Evolutionary conservation across 1,140 invertebrate species (phyloP), one percentile per base, ranked within the genome.

Genomic region (Magallana gigas): DNA sequence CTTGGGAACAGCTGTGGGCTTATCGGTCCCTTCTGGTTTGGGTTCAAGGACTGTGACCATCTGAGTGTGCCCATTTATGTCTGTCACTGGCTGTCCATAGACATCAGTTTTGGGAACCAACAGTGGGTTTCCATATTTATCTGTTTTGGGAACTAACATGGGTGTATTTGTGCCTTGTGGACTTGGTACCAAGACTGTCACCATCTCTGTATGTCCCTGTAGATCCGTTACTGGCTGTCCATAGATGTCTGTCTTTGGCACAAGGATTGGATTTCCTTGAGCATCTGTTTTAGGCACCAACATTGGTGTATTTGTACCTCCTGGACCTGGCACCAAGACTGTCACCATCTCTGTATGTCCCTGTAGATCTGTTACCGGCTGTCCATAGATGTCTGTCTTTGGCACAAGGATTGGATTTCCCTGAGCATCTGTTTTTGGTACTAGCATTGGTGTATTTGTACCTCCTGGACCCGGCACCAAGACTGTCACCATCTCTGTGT

Each of bases 401-500:
- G 85, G 85, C 29, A 59, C 59, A 1, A 80, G 16, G 7, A 83
- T 71, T 9, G 86, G 86, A 8, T 87, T 83, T 57, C 86, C 86
- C 48, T 12, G 57, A 48, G 48, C 36, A 62, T 85, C 87, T 57
- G 82, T 84, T 36, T 48, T 80, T 18, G 76, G 84, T 60, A 11
- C 11, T 1, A 62, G 3, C 60, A 83, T 87, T 60, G 88, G 85
- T 58, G 36, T 36, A 23, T 59, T 48, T 48, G 83, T 57, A 23
- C 59, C 58, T n/a, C 56, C 60, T 58, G 85, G 59, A 18, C 23
- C 60, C 18, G 76, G 84, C 16, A 16, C 81, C 16, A n/a, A 84
- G 94, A 83, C 92, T 90, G 83, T 95, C 94, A 16, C 94, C 94
- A 64, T 64, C 84, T 8, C 82, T 86, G n/a, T 56, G 23, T 8